Evolutionary conservation across 2,888 invertebrate genomes (phyloP), one percentile per base, ranked within the genome.

Genomic region (Tachina lurida): DNA sequence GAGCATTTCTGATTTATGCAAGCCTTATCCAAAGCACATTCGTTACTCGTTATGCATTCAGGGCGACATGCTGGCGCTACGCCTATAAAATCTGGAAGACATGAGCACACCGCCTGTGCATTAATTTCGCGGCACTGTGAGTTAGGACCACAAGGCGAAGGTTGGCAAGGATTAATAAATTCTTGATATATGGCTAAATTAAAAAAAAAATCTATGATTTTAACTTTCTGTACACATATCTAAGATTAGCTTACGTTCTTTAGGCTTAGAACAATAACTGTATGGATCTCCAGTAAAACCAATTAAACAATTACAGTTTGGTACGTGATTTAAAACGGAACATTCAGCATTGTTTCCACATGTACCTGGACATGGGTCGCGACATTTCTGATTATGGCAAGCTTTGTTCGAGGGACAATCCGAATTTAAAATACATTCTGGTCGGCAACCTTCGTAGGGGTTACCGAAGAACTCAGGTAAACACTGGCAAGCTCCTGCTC

Each of bases 321-420:
- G 96, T 68, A 95, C 93, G 91, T 97, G 97, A 89, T 95, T 95
- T 13, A 96, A 93, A 22, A 96, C 95, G 84, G 94, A 93, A 90
- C 97, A 97, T 86, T 95, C 94, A 8, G 96, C 95, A 90, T 96
- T 96, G 87, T 94, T 93, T 52, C 96, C 96, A 91, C 97, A 97
- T 31, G 95, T 95, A 79, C 96, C 96, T 0, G 95, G 95, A 89
- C 96, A 96, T 31, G 96, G 96, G 91, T 96, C 95, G 89, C 94
- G 94, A 91, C 97, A 97, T 92, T 96, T 96, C 88, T 95, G 95
- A 87, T 95, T 94, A 54, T 95, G 94, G 88, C 97, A 97, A 3
- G 96, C 96, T 90, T 94, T 95, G 90, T 95, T 95, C 54, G 95
- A 95, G 3, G 95, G 93, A 91, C 96, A 96, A 89, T 96, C 96